phyloP scores from a whole-genome alignment of 2,888 invertebrate species.

The Dorcus hopei region DNA sequence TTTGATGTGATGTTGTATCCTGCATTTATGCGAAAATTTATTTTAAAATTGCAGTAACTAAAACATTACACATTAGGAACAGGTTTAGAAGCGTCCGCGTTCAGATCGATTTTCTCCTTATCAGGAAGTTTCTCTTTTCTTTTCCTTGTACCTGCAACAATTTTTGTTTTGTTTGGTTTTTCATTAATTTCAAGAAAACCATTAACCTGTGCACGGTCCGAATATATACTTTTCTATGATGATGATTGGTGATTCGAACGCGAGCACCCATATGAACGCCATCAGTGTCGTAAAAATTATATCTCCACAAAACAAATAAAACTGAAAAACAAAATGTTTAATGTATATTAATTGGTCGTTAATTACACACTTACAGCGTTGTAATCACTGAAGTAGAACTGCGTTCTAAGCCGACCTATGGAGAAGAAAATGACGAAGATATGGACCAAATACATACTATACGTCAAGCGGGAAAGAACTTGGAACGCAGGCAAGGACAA shows the following conservation, averaged over 20 bases:
- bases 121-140: too few relatives aligned
- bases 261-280: constrained; percentile 47
- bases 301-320: constrained; percentile 49
- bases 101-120: too few relatives aligned
- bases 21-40: too few relatives aligned
- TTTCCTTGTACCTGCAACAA: too few relatives aligned
- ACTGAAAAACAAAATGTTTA: constrained; percentile 31
- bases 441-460: constrained; percentile 56
- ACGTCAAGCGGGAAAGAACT: constrained; percentile 54
- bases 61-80: too few relatives aligned
- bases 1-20: too few relatives aligned
- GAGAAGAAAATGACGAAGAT: constrained; percentile 39
- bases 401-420: constrained; percentile 27
- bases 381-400: constrained; percentile 31
- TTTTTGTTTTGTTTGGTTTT: too few relatives aligned
- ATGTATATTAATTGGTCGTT: too few relatives aligned
- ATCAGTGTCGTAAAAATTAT: constrained; percentile 43
- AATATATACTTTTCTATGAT: constrained; percentile 46
- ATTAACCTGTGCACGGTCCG: neutral
- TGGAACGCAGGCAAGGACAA: constrained; percentile 51
- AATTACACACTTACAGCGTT: constrained; percentile 30
- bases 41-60: too few relatives aligned
- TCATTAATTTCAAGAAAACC: neutral
- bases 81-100: too few relatives aligned
- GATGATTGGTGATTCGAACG: constrained; percentile 52